A percentile compares a stretch with the other conserved stretches of the same genome.
phyloP scores from a whole-genome alignment of 92 coral and sea anemone genomes.

The Epizoanthus ramosus region DNA sequence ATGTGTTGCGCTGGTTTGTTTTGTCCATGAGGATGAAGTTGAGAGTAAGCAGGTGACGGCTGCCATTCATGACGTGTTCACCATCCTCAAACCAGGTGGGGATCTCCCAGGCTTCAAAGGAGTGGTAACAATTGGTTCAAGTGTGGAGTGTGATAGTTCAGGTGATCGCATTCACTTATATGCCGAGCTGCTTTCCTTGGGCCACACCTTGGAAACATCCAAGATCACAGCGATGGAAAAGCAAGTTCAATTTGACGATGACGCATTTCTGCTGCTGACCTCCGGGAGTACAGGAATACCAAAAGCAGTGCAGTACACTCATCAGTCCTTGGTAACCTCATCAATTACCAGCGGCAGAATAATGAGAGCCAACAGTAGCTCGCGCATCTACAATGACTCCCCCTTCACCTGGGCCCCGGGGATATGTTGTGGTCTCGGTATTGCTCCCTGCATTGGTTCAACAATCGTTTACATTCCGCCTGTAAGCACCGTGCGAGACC shows the following conservation, averaged over 20 bases:
- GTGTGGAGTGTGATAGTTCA: constrained; percentile 5
- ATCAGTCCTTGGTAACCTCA: constrained; percentile 44
- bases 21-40: not conserved
- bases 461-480: constrained; percentile 57
- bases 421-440: constrained; percentile 36
- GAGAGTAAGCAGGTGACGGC: not conserved
- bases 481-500: constrained; percentile 42
- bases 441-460: constrained; percentile 42
- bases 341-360: constrained; percentile 36
- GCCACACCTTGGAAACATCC: not conserved
- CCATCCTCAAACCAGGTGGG: constrained; percentile 18
- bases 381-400: constrained; percentile 42
- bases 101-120: constrained; percentile 10
- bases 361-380: constrained; percentile 27
- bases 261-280: constrained; percentile 27
- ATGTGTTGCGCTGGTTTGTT: no score
- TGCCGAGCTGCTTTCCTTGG: constrained; percentile 11
- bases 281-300: constrained; percentile 55
- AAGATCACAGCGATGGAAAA: not conserved
- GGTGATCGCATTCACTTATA: constrained; percentile 12
- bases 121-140: constrained; percentile 16
- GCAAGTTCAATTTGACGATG: constrained; percentile 40
- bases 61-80: constrained; percentile 13
- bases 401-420: constrained; percentile 59
- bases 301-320: constrained; percentile 51